phyloP scores from a whole-genome alignment of 2,888 invertebrate species.

The Agriopis marginaria region DNA sequence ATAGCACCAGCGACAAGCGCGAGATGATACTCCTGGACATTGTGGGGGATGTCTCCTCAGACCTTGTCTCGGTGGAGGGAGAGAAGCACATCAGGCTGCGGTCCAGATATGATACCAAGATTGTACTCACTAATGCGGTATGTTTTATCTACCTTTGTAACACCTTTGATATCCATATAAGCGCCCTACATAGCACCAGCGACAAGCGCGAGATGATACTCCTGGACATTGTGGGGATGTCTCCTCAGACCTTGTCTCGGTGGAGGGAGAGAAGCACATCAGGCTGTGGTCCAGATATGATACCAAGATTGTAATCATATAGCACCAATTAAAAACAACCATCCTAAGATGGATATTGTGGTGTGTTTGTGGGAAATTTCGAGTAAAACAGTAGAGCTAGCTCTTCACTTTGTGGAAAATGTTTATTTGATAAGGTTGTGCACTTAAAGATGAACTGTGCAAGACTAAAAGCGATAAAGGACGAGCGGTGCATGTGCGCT shows the following conservation, averaged over 20 bases:
- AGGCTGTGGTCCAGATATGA: conserved; percentile 95
- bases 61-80: conserved; percentile 97
- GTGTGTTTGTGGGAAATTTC: no score
- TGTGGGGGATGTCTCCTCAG: conserved; percentile 97
- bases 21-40: conserved; percentile 99
- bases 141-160: conserved; percentile 59
- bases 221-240: conserved; percentile 99
- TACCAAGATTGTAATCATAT: conserved; percentile 96
- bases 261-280: conserved; percentile 99
- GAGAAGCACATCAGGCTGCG: conserved; percentile 99
- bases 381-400: no score
- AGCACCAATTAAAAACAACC: no score
- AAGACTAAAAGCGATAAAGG: no score
- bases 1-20: conserved; percentile 89
- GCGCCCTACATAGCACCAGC: conserved; percentile 62
- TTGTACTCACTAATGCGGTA: conserved; percentile 98
- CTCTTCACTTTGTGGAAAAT: no score
- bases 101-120: conserved; percentile 94
- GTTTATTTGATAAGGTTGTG: no score
- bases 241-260: conserved; percentile 95
- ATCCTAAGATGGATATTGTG: no score
- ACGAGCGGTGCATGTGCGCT: no score
- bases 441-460: no score
- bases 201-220: conserved; percentile 97
- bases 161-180: no score